phyloP scores from a whole-genome alignment of 1,140 invertebrate genomes.

The Ephestia elutella region DNA sequence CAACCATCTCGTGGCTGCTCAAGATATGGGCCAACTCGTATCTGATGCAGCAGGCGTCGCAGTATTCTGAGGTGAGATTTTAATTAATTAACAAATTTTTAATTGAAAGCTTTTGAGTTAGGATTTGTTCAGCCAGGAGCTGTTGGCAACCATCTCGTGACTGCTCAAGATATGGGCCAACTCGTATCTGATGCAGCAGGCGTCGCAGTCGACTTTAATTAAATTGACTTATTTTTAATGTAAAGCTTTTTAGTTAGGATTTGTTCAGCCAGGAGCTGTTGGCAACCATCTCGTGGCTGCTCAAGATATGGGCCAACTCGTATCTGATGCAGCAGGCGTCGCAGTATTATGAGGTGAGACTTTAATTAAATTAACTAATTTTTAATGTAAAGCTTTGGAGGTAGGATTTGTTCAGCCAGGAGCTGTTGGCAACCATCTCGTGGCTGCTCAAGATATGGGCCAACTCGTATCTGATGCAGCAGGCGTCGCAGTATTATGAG shows the following conservation, averaged over 20 bases:
- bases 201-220: slow-evolving; percentile 79
- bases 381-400: too few species aligned
- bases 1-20: slow-evolving; percentile 87
- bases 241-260: too few species aligned
- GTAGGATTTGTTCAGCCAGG: slow-evolving; percentile 82
- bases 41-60: slow-evolving; percentile 79
- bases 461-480: slow-evolving; percentile 82
- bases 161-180: slow-evolving; percentile 85
- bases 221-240: too few species aligned
- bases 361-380: too few species aligned
- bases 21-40: slow-evolving; percentile 85
- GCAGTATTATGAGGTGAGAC: too few species aligned
- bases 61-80: slow-evolving; percentile 80
- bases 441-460: slow-evolving; percentile 89
- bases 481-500: slow-evolving; percentile 81
- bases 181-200: slow-evolving; percentile 82
- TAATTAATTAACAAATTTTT: too few species aligned
- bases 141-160: slow-evolving; percentile 86
- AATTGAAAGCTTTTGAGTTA: slow-evolving; percentile 71
- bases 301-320: too few species aligned
- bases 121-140: slow-evolving; percentile 84
- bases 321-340: too few species aligned
- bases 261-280: too few species aligned
- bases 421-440: slow-evolving; percentile 84
- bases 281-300: too few species aligned